These are phyloP conservation scores for Nerophis ophidion DNA, from an alignment of 2,113 vertebrate genomes.

Conservation along the genomic window DNA sequence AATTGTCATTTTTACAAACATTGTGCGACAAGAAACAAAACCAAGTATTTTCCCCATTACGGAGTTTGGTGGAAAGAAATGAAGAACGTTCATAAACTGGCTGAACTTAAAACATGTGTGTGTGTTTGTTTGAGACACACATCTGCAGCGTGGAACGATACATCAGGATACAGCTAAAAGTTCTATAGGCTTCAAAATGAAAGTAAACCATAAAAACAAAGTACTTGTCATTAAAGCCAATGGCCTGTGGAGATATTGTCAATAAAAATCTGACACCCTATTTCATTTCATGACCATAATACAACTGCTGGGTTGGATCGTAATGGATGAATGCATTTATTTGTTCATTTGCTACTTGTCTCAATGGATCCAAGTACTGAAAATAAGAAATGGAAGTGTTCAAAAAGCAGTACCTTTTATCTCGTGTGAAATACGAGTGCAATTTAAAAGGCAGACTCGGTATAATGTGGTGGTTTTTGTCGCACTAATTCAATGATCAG, in stretches of 20 bases:
- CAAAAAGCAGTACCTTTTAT: conserved; percentile 22
- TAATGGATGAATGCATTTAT: conserved; percentile 33
- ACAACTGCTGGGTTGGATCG: conserved; percentile 36
- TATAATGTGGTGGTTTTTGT: conserved; percentile 31
- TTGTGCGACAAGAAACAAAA: conserved; percentile 27
- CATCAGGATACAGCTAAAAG: conserved; percentile 25
- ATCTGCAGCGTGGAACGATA: conserved; percentile 21
- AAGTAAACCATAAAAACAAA: conserved; percentile 36
- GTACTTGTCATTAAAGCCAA: conserved; percentile 44
- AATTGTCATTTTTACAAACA: conserved; percentile 35
- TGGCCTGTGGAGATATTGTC: conserved; percentile 38
- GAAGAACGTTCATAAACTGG: conserved; percentile 12
- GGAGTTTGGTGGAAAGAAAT: conserved; percentile 11
- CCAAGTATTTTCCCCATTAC: conserved; percentile 29
- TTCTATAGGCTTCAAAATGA: conserved; percentile 25
- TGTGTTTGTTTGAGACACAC: not conserved
- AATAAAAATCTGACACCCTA: conserved; percentile 46
- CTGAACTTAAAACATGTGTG: conserved; percentile 11
- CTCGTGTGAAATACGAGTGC: conserved; percentile 40
- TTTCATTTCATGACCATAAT: conserved; percentile 36
- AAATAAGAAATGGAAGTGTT: conserved; percentile 25
- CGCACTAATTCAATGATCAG: too few relatives aligned
- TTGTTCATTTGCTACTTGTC: conserved; percentile 9
- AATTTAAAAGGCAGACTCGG: conserved; percentile 36
- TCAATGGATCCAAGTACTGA: conserved; percentile 26